Evolutionary conservation across 2,888 invertebrate species (phyloP).

Genomic region (Brenthis ino): DNA sequence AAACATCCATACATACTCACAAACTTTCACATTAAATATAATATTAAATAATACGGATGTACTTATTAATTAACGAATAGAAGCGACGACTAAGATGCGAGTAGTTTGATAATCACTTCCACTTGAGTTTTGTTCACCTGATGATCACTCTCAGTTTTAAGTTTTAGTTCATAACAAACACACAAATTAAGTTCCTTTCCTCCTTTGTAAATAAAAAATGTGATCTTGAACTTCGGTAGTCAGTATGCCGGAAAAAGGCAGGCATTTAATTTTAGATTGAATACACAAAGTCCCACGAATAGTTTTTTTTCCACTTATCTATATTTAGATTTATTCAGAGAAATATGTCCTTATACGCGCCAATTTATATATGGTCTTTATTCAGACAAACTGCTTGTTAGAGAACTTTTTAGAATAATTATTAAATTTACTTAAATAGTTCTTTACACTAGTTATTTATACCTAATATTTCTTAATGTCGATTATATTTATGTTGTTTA

Average conservation of each 20-base stretch:
- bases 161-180: conserved; percentile 7
- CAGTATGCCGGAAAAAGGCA: conserved; percentile 11
- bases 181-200: conserved; percentile 13
- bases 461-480: too few species aligned
- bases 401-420: too few species aligned
- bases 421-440: too few species aligned
- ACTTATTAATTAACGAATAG: too few species aligned
- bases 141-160: not conserved
- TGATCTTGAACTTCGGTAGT: conserved; percentile 21
- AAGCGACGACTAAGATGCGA: not conserved
- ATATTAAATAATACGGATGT: too few species aligned
- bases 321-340: not conserved
- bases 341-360: too few species aligned
- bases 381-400: too few species aligned
- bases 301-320: not conserved
- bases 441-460: too few species aligned
- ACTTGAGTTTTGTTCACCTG: not conserved
- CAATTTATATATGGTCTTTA: too few species aligned
- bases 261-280: conserved; percentile 31
- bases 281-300: conserved; percentile 20
- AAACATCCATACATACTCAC: too few species aligned
- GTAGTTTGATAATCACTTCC: not conserved
- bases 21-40: too few species aligned
- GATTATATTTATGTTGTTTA: too few species aligned
- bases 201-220: conserved; percentile 23